Evolutionary conservation across 2,797 vertebrate species (phyloP).

Genomic region (Toxotes lorentzi): DNA sequence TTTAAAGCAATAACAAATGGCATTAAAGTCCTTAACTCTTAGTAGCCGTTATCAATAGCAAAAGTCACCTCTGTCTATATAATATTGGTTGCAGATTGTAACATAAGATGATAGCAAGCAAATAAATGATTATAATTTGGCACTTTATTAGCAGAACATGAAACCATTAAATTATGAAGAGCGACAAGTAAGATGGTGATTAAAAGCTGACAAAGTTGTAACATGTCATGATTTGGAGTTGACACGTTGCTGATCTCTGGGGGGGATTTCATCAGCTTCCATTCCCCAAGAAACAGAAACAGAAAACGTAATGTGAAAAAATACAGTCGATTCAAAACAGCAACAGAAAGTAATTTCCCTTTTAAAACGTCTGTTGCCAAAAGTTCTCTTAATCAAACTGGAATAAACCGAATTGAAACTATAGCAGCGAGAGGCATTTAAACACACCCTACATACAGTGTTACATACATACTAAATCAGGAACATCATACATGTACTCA

Average conservation of each 20-base stretch:
- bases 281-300: conserved; percentile 26
- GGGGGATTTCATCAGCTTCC: conserved; percentile 8
- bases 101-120: conserved; percentile 23
- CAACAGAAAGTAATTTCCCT: neutral
- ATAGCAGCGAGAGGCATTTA: neutral
- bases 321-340: neutral
- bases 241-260: conserved; percentile 9
- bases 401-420: neutral
- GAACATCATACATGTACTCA: conserved; percentile 25
- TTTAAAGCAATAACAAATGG: neutral
- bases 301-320: conserved; percentile 17
- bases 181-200: neutral
- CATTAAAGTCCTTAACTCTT: neutral
- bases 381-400: neutral
- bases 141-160: neutral
- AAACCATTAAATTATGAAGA: conserved; percentile 8
- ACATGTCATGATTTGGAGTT: neutral
- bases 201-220: conserved; percentile 17
- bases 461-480: neutral
- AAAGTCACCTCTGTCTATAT: neutral
- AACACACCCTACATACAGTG: neutral
- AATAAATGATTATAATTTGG: neutral
- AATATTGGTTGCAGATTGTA: conserved; percentile 4
- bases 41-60: neutral
- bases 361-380: neutral